Conservation (phyloP, 2,888 invertebrate species). For the Drosophila birchii region DNA sequence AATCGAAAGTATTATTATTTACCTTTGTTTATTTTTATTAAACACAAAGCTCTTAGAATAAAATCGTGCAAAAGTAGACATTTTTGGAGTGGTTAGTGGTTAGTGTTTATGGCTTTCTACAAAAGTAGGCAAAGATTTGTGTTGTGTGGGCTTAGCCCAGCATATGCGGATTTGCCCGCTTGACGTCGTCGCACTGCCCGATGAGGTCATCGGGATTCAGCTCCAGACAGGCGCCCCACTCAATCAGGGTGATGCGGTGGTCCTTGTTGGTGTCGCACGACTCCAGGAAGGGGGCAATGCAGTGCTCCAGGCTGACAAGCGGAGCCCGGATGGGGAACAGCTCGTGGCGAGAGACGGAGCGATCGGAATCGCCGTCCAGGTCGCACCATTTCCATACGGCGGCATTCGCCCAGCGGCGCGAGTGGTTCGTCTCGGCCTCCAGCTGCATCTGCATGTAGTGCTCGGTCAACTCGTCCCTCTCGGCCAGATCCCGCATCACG, state of each 20-base stretch:
- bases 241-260: conserved; percentile 94
- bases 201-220: conserved; percentile 93
- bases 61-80: conserved; percentile 21
- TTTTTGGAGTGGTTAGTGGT: conserved; percentile 20
- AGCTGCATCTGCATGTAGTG: conserved; percentile 94
- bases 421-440: conserved; percentile 94
- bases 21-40: conserved; percentile 17
- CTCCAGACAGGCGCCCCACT: conserved; percentile 96
- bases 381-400: conserved; percentile 99
- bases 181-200: conserved; percentile 91
- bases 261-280: conserved; percentile 95
- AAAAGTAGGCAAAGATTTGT: background rate
- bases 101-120: conserved; percentile 14
- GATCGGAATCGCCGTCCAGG: conserved; percentile 96
- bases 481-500: conserved; percentile 97
- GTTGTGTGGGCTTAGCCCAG: conserved; percentile 65
- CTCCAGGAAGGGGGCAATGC: conserved; percentile 98
- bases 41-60: conserved; percentile 11
- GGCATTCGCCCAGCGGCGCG: conserved; percentile 94
- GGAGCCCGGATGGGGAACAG: conserved; percentile 98
- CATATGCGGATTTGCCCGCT: conserved; percentile 85
- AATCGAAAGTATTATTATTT: conserved; percentile 4
- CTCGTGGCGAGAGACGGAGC: conserved; percentile 96
- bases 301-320: conserved; percentile 97
- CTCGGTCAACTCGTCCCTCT: conserved; percentile 92